These are phyloP conservation scores for Sycobia sp. DNA, from an alignment of 1,140 invertebrate genomes.

Conservation along the genomic window DNA sequence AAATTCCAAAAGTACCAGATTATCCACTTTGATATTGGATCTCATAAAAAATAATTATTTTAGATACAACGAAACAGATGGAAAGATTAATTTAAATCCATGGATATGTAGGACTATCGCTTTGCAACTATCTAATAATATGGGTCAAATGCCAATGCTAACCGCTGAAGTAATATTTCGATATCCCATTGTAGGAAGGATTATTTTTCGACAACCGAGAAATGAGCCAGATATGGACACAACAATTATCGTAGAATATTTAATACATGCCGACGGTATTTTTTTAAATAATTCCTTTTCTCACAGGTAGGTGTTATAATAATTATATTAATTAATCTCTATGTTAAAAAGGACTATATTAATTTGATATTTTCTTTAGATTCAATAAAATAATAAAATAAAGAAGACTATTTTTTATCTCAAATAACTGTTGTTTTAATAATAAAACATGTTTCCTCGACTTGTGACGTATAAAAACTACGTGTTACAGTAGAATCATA, in stretches of 20 bases:
- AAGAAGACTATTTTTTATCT: too few species aligned
- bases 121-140: conserved; percentile 69
- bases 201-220: conserved; percentile 82
- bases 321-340: background rate
- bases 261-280: conserved; percentile 87
- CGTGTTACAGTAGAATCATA: too few species aligned
- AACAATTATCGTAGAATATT: conserved; percentile 73
- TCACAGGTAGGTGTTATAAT: conserved; percentile 73
- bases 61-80: conserved; percentile 57
- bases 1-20: too few species aligned
- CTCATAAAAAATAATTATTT: conserved; percentile 15
- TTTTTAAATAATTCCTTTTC: conserved; percentile 77
- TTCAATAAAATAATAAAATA: too few species aligned
- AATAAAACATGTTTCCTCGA: too few species aligned
- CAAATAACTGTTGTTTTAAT: too few species aligned
- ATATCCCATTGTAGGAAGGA: conserved; percentile 86
- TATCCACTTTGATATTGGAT: too few species aligned
- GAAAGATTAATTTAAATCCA: conserved; percentile 62
- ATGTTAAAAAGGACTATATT: background rate
- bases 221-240: conserved; percentile 84
- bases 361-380: too few species aligned
- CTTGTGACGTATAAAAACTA: too few species aligned
- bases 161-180: conserved; percentile 77
- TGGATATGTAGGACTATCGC: conserved; percentile 73
- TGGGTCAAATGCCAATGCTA: conserved; percentile 73